Percentiles rank a stretch among this genome's conserved stretches.
phyloP scores from a whole-genome alignment of 2,113 vertebrate species.

The Murina feae region DNA sequence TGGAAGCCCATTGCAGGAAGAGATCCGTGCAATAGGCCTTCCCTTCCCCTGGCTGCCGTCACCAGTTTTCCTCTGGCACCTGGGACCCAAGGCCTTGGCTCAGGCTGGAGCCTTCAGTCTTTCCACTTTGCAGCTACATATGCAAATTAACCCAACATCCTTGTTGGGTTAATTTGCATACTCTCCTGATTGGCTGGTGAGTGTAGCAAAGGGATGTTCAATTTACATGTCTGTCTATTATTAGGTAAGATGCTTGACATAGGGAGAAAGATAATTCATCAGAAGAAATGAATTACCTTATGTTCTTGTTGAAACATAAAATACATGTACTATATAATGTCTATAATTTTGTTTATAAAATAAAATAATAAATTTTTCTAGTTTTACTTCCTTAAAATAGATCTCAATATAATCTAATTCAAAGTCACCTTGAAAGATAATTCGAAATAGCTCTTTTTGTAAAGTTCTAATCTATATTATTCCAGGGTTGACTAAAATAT shows the following conservation, averaged over 20 bases:
- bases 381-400: neutral
- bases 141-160: no score
- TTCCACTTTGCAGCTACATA: no score
- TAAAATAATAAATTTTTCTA: neutral
- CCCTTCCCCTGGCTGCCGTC: no score
- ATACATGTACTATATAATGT: neutral
- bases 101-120: no score
- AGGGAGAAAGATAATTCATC: constrained; percentile 23
- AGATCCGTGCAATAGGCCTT: no score
- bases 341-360: neutral
- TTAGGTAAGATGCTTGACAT: neutral
- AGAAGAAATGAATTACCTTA: neutral
- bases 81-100: no score
- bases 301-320: neutral
- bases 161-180: no score
- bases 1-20: no score
- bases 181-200: no score
- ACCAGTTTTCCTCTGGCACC: no score
- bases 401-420: neutral
- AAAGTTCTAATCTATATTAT: neutral
- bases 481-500: neutral
- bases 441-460: neutral
- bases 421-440: neutral
- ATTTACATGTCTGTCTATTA: no score
- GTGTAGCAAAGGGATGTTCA: no score